Evolutionary conservation across 2,113 vertebrate genomes (phyloP), one percentile per base, ranked within the genome.

Genomic region (Acrocephalus arundinaceus): DNA sequence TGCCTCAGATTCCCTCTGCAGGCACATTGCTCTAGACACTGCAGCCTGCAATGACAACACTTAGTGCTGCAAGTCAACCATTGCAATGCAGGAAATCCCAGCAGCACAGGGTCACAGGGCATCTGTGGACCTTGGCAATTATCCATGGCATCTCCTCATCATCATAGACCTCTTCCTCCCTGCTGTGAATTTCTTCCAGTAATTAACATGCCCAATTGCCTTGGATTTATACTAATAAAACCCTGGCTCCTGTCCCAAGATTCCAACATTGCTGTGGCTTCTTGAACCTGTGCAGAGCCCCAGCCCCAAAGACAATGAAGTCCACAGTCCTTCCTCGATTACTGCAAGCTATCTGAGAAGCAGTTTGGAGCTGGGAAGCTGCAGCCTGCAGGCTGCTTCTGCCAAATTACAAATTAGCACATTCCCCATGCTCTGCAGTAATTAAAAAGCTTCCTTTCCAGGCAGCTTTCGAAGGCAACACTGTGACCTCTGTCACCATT

Each of bases 381-480:
- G 57, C 63, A 90, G 37, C 39, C 22, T 0, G 4, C 55, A 48
- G 68, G 55, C 78, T 77, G 82, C 91, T 85, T 94, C 85, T 0
- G 0, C n/a, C 3, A 7, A 93, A 74, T 74, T 67, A 71, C 63
- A 71, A 94, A 96, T 88, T 21, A 91, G 68, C 77, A 73, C 71
- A 21, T 73, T 78, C 49, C 41, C 93, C 37, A n/a, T 0, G 4
- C 75, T 74, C 55, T n/a, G 45, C 68, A 90, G 68, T 81, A 91
- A 96, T 94, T 93, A 94, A 75, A 92, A 88, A 80, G 15, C 79
- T 92, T 85, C 72, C 65, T 91, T 94, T 52, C 45, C 79, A 93
- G 59, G 66, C 65, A 71, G 82, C 57, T 92, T 91, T 59, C 0
- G 0, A 91, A 90, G 31, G 76, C 63, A 80, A 16, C 2, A 2